Percentiles rank a stretch among this genome's conserved stretches.
Evolutionary conservation across 2,888 invertebrate species (phyloP).

Genomic region (Apoda limacodes): DNA sequence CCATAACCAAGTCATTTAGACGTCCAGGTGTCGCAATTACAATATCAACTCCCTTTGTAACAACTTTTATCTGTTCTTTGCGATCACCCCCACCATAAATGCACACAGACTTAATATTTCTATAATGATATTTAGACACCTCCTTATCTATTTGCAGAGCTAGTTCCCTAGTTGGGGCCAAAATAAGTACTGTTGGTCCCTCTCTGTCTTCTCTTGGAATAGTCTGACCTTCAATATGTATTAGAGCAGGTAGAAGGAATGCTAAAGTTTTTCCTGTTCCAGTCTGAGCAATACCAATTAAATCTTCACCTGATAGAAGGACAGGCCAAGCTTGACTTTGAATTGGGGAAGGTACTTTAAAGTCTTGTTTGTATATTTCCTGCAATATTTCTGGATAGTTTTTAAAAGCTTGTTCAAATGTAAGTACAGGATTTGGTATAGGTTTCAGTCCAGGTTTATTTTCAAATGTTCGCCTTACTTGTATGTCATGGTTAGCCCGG

Average conservation of each 20-base stretch:
- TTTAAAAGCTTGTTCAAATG: constrained; percentile 86
- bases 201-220: constrained; percentile 76
- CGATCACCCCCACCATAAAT: constrained; percentile 92
- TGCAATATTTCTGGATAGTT: constrained; percentile 85
- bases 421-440: constrained; percentile 82
- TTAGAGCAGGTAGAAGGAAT: constrained; percentile 90
- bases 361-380: constrained; percentile 85
- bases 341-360: constrained; percentile 88
- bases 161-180: constrained; percentile 94
- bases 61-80: constrained; percentile 79
- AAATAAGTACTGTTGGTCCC: constrained; percentile 88
- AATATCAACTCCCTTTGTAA: constrained; percentile 89
- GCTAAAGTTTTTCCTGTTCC: constrained; percentile 96
- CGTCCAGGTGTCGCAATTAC: constrained; percentile 96
- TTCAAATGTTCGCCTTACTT: constrained; percentile 76
- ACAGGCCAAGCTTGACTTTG: constrained; percentile 97
- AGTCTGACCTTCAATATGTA: constrained; percentile 91
- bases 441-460: constrained; percentile 48
- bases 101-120: constrained; percentile 88
- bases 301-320: constrained; percentile 87
- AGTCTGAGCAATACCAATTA: constrained; percentile 97
- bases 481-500: constrained; percentile 76
- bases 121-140: constrained; percentile 89
- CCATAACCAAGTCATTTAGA: constrained; percentile 87
- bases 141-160: constrained; percentile 94